Percentiles rank a stretch among this genome's conserved stretches.
phyloP scores from a whole-genome alignment of 2,113 vertebrate genomes.

The Quiscalus mexicanus region DNA sequence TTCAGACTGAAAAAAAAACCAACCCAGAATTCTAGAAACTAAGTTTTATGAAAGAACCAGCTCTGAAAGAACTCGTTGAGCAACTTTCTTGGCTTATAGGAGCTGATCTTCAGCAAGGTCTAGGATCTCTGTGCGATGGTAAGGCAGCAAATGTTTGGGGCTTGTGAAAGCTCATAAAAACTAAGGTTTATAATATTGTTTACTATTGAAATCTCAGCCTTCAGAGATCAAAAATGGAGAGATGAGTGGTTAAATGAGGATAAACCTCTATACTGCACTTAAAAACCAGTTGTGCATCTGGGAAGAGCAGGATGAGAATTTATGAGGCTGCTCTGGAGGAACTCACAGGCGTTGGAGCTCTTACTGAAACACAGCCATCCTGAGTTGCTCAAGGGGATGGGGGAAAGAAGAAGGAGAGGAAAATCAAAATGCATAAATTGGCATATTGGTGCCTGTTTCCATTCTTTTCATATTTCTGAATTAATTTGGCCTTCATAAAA shows the following conservation, averaged over 20 bases:
- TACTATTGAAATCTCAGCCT: background rate
- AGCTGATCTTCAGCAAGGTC: background rate
- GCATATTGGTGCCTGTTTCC: background rate
- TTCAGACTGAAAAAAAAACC: background rate
- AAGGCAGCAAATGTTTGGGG: background rate
- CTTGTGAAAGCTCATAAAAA: background rate
- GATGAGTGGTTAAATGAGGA: background rate
- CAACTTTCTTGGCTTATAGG: background rate
- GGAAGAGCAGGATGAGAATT: background rate
- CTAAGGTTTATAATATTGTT: background rate
- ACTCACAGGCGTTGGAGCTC: background rate
- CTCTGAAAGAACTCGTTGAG: background rate
- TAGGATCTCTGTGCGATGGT: background rate
- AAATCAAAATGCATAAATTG: background rate
- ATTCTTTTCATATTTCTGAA: background rate
- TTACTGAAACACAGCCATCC: background rate
- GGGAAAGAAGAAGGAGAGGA: background rate
- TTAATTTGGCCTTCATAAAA: background rate
- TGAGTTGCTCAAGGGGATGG: background rate
- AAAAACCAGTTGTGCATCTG: background rate
- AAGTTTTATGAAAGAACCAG: background rate
- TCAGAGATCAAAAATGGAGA: background rate
- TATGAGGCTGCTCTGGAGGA: background rate
- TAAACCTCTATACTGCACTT: background rate
- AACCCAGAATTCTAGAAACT: background rate